phyloP scores from a whole-genome alignment of 1,140 invertebrate genomes.

The Drosophila watanabei region DNA sequence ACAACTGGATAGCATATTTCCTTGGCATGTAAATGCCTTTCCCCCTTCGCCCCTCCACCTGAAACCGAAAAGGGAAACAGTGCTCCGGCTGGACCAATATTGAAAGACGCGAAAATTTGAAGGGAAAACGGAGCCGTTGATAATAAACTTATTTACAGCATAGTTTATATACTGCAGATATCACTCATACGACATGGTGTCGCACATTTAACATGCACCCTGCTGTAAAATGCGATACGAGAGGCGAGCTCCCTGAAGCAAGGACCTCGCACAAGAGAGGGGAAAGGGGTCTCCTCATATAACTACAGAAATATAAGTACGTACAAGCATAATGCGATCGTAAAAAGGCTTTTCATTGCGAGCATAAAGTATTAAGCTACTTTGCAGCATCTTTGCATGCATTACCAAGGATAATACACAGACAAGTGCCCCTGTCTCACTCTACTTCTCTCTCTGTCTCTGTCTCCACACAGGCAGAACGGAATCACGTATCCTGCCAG shows the following conservation, averaged over 20 bases:
- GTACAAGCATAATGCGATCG: constrained; percentile 82
- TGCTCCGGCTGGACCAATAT: constrained; percentile 2
- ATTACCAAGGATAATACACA: constrained; percentile 81
- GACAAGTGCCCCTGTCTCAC: constrained; percentile 40
- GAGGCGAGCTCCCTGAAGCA: not conserved
- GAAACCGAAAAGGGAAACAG: not conserved
- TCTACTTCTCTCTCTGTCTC: not conserved
- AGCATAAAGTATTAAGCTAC: constrained; percentile 84
- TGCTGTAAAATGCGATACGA: constrained; percentile 75
- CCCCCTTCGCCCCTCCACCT: not conserved
- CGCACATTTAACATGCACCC: constrained; percentile 76
- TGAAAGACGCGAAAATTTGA: constrained; percentile 26
- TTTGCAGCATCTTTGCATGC: constrained; percentile 84
- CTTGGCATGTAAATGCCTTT: not conserved
- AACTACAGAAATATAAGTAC: constrained; percentile 77
- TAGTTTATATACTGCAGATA: constrained; percentile 75
- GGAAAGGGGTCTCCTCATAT: constrained; percentile 24
- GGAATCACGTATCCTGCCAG: constrained; percentile 40
- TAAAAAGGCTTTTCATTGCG: constrained; percentile 83
- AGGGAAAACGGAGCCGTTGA: constrained; percentile 15
- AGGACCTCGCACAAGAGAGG: constrained; percentile 50
- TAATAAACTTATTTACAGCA: constrained; percentile 83
- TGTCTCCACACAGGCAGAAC: not conserved
- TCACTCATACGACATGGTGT: constrained; percentile 80
- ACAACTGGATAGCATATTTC: constrained; percentile 34